A percentile compares a stretch with the other conserved stretches of the same genome.
phyloP scores from a whole-genome alignment of 2,797 vertebrate species.

The Vipera ursinii region DNA sequence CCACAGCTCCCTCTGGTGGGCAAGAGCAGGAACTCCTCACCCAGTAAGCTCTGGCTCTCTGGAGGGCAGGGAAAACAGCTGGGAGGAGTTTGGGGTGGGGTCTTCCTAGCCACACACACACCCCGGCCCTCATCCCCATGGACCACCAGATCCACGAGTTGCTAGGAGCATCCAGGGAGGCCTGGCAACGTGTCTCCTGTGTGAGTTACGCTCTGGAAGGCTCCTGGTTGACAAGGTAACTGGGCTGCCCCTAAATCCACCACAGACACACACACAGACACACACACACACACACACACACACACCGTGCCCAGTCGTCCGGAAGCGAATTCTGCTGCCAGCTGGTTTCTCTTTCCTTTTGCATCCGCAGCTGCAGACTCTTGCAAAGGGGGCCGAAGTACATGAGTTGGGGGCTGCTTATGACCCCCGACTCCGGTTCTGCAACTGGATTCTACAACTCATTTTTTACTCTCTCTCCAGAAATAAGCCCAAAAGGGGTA shows the following conservation, averaged over 20 bases:
- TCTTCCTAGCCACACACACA: background rate
- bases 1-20: background rate
- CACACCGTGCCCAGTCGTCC: background rate
- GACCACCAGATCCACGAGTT: background rate
- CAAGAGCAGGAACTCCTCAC: background rate
- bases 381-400: background rate
- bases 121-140: background rate
- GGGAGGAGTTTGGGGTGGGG: background rate
- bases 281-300: too few relatives aligned
- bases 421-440: background rate
- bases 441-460: background rate
- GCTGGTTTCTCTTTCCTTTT: background rate
- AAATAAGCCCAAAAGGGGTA: background rate
- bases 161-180: background rate
- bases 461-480: too few relatives aligned
- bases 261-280: background rate
- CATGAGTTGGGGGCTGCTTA: background rate
- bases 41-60: background rate
- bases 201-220: background rate
- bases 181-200: too few relatives aligned
- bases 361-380: background rate
- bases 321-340: background rate
- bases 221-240: background rate
- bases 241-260: background rate
- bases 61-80: background rate